Evolutionary conservation across 2,113 vertebrate species (phyloP).

Genomic region (Ptychochromis oligacanthus): DNA sequence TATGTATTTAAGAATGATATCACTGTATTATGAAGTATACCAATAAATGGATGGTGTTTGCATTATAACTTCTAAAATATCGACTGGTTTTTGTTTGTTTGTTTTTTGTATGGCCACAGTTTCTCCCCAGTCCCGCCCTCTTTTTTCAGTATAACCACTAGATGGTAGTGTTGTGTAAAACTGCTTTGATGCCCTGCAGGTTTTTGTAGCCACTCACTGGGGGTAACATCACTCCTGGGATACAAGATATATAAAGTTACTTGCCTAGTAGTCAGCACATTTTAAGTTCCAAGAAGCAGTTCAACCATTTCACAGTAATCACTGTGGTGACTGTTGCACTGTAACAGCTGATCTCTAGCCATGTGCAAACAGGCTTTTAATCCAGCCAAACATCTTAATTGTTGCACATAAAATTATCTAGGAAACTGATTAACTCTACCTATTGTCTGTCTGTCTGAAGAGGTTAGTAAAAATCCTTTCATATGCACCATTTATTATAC

Average conservation of each 20-base stretch:
- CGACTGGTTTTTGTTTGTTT: neutral
- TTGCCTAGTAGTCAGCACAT: neutral
- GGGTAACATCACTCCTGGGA: neutral
- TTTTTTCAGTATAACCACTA: conserved; percentile 19
- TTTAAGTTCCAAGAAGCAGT: neutral
- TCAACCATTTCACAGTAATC: neutral
- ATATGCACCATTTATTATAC: neutral
- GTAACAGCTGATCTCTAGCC: conserved; percentile 2
- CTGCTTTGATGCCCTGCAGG: neutral
- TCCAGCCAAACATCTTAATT: neutral
- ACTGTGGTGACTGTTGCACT: neutral
- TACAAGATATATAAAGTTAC: neutral
- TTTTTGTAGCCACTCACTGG: neutral
- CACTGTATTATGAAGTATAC: conserved; percentile 62
- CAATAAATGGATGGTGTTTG: conserved; percentile 74
- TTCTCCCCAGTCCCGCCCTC: neutral
- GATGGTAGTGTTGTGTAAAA: conserved; percentile 7
- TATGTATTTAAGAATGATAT: conserved; percentile 69
- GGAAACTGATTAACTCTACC: neutral
- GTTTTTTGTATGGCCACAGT: neutral
- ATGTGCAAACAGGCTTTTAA: neutral
- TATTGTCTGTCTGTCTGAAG: neutral
- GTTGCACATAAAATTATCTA: neutral
- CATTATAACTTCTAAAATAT: conserved; percentile 37
- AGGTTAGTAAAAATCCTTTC: neutral